Evolutionary conservation across 2,113 vertebrate species (phyloP).

Genomic region (Callaeas wilsoni): DNA sequence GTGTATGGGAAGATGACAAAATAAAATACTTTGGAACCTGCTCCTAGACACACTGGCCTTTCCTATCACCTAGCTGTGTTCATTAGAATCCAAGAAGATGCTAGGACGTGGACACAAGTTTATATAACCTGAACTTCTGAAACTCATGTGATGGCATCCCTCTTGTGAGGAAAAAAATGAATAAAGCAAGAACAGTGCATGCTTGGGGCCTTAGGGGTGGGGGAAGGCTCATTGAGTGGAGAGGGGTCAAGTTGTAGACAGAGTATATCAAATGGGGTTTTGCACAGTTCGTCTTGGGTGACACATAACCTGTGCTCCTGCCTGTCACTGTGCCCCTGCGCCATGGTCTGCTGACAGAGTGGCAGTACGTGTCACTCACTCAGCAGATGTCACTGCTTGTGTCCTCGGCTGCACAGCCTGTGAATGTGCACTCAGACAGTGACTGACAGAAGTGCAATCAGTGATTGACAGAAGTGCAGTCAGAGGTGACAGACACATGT

Average conservation of each 20-base stretch:
- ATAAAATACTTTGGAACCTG: neutral
- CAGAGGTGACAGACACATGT: neutral
- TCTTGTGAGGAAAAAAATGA: neutral
- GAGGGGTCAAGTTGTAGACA: neutral
- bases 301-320: neutral
- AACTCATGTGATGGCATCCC: neutral
- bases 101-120: neutral
- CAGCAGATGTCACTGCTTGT: neutral
- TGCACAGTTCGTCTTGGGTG: neutral
- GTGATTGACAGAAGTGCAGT: neutral
- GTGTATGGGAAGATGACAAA: neutral
- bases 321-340: neutral
- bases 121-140: neutral
- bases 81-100: neutral
- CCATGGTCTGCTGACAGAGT: neutral
- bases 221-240: neutral
- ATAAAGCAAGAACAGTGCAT: neutral
- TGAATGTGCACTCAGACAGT: neutral
- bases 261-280: neutral
- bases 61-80: neutral
- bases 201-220: neutral
- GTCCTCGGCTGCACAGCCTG: fast-evolving
- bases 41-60: neutral
- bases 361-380: neutral
- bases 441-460: neutral